phyloP scores from a whole-genome alignment of 2,113 vertebrate genomes.

The Campylorhamphus procurvoides region DNA sequence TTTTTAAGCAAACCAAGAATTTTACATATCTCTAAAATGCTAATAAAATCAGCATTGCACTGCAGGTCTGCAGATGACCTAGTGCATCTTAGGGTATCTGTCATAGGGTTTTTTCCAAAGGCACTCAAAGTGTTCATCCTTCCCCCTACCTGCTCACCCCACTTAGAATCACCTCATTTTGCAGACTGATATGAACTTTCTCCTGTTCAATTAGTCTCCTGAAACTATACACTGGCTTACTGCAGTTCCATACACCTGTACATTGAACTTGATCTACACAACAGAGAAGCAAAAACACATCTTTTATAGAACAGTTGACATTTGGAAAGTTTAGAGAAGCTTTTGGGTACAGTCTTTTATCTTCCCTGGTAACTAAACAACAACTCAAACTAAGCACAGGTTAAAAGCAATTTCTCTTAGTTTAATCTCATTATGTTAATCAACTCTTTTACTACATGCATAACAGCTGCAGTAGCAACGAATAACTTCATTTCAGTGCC shows the following conservation, averaged over 20 bases:
- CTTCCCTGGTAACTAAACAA: neutral
- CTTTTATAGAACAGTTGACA: neutral
- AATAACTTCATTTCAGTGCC: conserved; percentile 6
- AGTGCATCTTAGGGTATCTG: neutral
- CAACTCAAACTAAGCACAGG: conserved; percentile 17
- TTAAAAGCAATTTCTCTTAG: conserved; percentile 39
- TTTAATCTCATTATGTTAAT: conserved; percentile 64
- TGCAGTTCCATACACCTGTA: neutral
- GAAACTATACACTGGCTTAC: neutral
- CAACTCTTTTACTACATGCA: conserved; percentile 24
- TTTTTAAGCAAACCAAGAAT: neutral
- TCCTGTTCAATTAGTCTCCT: neutral
- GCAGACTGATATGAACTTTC: neutral
- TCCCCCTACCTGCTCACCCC: neutral
- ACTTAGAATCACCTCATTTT: neutral
- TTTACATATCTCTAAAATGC: neutral
- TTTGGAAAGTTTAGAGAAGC: neutral
- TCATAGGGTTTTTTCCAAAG: neutral
- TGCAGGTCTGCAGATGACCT: neutral
- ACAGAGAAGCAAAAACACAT: neutral
- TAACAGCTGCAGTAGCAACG: conserved; percentile 17
- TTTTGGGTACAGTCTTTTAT: conserved; percentile 2
- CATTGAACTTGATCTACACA: neutral
- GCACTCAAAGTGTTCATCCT: neutral
- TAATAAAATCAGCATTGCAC: neutral